phyloP scores from a whole-genome alignment of 2,888 invertebrate genomes.

The Ecliptopera silaceata region DNA sequence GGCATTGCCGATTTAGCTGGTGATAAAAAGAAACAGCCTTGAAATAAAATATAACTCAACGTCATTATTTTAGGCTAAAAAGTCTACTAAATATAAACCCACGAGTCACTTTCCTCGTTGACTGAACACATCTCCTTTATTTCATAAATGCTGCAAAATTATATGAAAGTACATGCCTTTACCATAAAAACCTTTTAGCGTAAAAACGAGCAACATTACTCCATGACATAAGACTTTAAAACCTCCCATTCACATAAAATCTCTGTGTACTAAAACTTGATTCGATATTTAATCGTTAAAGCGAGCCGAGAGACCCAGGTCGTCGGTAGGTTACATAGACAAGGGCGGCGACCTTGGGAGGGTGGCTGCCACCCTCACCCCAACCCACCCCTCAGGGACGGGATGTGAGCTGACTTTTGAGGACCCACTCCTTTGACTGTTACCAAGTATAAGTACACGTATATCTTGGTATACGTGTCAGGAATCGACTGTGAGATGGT shows the following conservation, averaged over 20 bases:
- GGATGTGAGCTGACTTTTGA: constrained; percentile 73
- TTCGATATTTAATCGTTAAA: constrained; percentile 67
- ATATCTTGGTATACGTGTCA: constrained; percentile 34
- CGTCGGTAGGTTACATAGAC: constrained; percentile 71
- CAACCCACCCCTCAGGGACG: constrained; percentile 45
- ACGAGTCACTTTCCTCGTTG: neutral
- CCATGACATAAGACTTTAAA: constrained; percentile 21
- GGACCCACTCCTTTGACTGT: constrained; percentile 61
- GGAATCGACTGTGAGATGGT: constrained; percentile 27
- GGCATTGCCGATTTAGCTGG: neutral
- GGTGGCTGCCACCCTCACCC: constrained; percentile 38
- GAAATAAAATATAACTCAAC: too few species aligned
- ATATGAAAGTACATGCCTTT: constrained; percentile 1
- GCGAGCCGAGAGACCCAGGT: constrained; percentile 60
- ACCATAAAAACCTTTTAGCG: constrained; percentile 13
- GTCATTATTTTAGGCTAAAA: too few species aligned
- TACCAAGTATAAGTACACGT: constrained; percentile 48
- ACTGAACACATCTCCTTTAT: neutral
- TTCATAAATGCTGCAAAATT: constrained; percentile 3
- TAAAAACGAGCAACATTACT: constrained; percentile 14
- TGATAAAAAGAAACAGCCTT: neutral
- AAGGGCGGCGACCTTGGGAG: constrained; percentile 77
- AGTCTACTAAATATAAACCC: too few species aligned
- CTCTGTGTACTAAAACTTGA: constrained; percentile 32
- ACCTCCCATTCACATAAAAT: constrained; percentile 28